Evolutionary conservation across 2,888 invertebrate genomes (phyloP).

Genomic region (Polyommatus icarus): DNA sequence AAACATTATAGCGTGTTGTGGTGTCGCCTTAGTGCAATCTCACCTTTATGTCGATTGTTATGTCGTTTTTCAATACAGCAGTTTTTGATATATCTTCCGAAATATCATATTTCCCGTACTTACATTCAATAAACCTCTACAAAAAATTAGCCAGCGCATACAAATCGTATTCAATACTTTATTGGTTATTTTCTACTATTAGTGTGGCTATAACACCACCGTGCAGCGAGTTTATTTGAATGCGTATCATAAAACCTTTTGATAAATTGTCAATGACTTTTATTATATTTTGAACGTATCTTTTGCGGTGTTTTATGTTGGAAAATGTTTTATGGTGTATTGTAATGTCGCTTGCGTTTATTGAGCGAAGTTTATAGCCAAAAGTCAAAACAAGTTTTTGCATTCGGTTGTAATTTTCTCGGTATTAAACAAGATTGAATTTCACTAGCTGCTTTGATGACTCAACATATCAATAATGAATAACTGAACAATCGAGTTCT

Average conservation of each 20-base stretch:
- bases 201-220: slow-evolving; percentile 27
- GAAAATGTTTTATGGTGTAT: slow-evolving; percentile 11
- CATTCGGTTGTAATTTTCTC: slow-evolving; percentile 8
- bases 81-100: background rate
- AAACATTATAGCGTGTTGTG: no score
- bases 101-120: background rate
- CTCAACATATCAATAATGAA: background rate
- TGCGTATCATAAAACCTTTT: slow-evolving; percentile 32
- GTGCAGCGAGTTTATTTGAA: slow-evolving; percentile 28
- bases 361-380: slow-evolving; percentile 4
- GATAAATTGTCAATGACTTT: slow-evolving; percentile 33
- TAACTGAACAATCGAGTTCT: background rate
- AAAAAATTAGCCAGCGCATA: slow-evolving; percentile 22
- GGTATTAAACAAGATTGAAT: background rate
- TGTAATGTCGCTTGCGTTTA: slow-evolving; percentile 6
- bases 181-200: slow-evolving; percentile 27
- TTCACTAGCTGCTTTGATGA: background rate
- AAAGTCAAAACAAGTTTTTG: slow-evolving; percentile 10
- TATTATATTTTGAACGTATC: slow-evolving; percentile 31
- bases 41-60: no score
- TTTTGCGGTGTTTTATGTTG: slow-evolving; percentile 27
- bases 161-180: slow-evolving; percentile 32
- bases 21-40: no score
- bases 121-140: background rate
- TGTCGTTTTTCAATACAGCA: background rate